phyloP scores from a whole-genome alignment of 1,140 invertebrate genomes.

The Conopomorpha cramerella region DNA sequence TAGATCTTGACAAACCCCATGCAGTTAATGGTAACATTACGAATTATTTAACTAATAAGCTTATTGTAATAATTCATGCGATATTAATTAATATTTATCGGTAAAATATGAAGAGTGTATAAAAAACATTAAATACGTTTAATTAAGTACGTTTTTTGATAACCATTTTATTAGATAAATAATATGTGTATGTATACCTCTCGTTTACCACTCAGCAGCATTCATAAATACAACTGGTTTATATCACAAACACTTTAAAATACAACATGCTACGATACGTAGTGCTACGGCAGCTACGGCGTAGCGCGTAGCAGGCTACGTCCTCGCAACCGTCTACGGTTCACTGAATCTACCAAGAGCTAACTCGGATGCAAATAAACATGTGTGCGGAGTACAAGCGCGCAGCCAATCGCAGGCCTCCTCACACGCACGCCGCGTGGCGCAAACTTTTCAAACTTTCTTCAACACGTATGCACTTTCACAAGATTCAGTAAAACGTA shows the following conservation, averaged over 20 bases:
- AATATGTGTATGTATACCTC: too few relatives aligned
- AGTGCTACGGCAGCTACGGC: conserved; percentile 11
- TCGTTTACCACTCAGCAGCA: too few relatives aligned
- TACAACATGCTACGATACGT: conserved; percentile 12
- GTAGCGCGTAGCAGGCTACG: conserved; percentile 5
- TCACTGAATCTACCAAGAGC: conserved; percentile 49
- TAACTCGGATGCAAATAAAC: conserved; percentile 47
- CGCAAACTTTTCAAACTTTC: conserved; percentile 48
- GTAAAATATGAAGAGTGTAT: too few relatives aligned
- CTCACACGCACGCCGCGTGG: conserved; percentile 35
- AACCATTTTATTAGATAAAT: too few relatives aligned
- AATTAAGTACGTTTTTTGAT: too few relatives aligned
- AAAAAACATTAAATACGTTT: too few relatives aligned
- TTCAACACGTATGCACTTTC: conserved; percentile 24
- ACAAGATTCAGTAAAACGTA: conserved; percentile 13
- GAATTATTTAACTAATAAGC: background rate
- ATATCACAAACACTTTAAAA: conserved; percentile 3
- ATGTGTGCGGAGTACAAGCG: conserved; percentile 28
- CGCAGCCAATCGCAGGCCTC: conserved; percentile 33
- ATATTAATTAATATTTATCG: too few relatives aligned
- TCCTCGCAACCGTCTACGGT: conserved; percentile 37
- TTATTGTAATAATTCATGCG: too few relatives aligned
- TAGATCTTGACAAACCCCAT: too few relatives aligned
- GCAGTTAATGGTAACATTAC: conserved; percentile 1
- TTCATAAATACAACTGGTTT: conserved; percentile 1